Evolutionary conservation across 92 coral and sea anemone species (phyloP).

Genomic region (Bergia sp.): DNA sequence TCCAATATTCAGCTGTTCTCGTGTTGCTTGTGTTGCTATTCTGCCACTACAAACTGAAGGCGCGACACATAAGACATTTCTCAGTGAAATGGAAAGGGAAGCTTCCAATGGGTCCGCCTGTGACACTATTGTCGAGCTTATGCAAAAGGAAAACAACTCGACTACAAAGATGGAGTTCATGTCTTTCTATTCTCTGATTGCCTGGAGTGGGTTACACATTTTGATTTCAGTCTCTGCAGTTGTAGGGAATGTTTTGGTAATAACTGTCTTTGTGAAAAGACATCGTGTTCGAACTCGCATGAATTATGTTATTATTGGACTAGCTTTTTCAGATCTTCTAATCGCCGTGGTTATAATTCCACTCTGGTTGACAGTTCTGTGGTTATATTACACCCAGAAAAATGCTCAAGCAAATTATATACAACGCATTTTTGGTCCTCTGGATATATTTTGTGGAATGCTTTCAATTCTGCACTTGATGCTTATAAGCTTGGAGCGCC

Average conservation of each 20-base stretch:
- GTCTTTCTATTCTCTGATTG: slow-evolving; percentile 37
- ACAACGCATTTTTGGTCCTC: slow-evolving; percentile 63
- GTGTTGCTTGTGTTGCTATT: too few species aligned
- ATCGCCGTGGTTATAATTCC: slow-evolving; percentile 71
- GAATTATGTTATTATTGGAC: slow-evolving; percentile 72
- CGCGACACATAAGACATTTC: neutral
- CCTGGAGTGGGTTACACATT: slow-evolving; percentile 61
- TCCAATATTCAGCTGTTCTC: neutral
- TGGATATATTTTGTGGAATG: slow-evolving; percentile 84
- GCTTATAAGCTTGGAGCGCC: slow-evolving; percentile 76
- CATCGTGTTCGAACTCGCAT: slow-evolving; percentile 72
- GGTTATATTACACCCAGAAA: slow-evolving; percentile 51
- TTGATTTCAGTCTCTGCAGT: slow-evolving; percentile 63
- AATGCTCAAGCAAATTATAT: slow-evolving; percentile 35
- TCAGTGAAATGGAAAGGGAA: neutral
- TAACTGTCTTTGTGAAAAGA: slow-evolving; percentile 64
- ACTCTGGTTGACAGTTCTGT: slow-evolving; percentile 60
- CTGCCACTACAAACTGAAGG: neutral
- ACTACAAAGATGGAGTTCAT: slow-evolving; percentile 22
- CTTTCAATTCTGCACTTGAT: slow-evolving; percentile 76
- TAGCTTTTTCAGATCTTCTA: slow-evolving; percentile 72
- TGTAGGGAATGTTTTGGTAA: slow-evolving; percentile 68
- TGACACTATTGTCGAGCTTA: neutral
- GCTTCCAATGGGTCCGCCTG: neutral
- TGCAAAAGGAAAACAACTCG: neutral